A percentile compares a stretch with the other conserved stretches of the same genome.
Evolutionary conservation across 2,888 invertebrate genomes (phyloP).

Genomic region (Macrosoma leucophasiata): DNA sequence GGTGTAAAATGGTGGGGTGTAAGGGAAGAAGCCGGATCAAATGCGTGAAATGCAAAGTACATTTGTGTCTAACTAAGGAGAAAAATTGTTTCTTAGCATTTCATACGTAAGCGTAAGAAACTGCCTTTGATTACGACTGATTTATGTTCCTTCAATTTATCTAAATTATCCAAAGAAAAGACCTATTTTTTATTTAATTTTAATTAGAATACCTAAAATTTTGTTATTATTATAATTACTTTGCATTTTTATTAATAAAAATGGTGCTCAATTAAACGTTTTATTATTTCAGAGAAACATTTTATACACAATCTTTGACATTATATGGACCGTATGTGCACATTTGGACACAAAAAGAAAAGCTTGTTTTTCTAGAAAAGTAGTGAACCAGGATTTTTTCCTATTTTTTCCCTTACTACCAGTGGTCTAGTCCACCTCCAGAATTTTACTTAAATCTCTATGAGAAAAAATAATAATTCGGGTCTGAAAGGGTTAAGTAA

Average conservation of each 20-base stretch:
- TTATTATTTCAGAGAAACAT: constrained; percentile 11
- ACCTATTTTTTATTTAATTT: constrained; percentile 12
- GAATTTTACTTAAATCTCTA: constrained; percentile 15
- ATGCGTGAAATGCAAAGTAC: constrained; percentile 30
- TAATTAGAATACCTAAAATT: constrained; percentile 13
- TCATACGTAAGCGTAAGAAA: constrained; percentile 18
- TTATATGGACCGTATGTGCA: constrained; percentile 19
- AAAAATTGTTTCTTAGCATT: constrained; percentile 29
- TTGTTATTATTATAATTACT: constrained; percentile 14
- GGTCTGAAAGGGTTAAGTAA: constrained; percentile 17
- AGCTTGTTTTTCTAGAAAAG: constrained; percentile 17
- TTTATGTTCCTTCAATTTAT: constrained; percentile 10
- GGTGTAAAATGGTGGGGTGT: constrained; percentile 29
- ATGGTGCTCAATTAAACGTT: constrained; percentile 15
- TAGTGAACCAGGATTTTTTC: constrained; percentile 17
- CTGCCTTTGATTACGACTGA: constrained; percentile 12
- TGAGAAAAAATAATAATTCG: constrained; percentile 20
- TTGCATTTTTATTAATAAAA: constrained; percentile 16
- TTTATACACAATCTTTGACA: constrained; percentile 11
- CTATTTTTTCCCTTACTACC: constrained; percentile 15
- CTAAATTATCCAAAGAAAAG: constrained; percentile 12
- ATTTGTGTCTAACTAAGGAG: constrained; percentile 29
- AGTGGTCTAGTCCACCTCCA: constrained; percentile 11
- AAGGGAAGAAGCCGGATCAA: constrained; percentile 27
- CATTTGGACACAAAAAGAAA: constrained; percentile 25